Evolutionary conservation across 1,140 invertebrate species (phyloP), one percentile per base, ranked within the genome.

Genomic region (Leptestheria dahalacensis): DNA sequence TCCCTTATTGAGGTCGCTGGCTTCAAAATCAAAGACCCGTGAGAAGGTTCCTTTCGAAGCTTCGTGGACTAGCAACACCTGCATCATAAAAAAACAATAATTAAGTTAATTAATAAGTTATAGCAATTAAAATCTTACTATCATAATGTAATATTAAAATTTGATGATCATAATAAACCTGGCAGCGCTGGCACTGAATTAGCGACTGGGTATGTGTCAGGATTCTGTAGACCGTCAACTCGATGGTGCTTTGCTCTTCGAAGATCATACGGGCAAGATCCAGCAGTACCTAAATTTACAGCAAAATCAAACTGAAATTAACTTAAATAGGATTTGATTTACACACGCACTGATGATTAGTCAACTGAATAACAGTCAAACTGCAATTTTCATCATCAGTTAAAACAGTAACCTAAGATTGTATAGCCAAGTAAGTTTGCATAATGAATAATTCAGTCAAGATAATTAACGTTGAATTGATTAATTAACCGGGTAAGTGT

Each of bases 251-350:
- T 74, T 96, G 92, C 71, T 97, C 91, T 70, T 95, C 91, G 71
- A 97, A 97, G 65, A 97, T 91, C 84, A 95, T 92, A 65, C 91
- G 78, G 2, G 91, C 92, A 66, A 97, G 74, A 71, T 97, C 91
- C 58, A 97, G 73, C 12, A 97, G 75, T 52, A 97, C 91, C 82
- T 85, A 65, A 18, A 66, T 61, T 52, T 52, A 48, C 18, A 55
- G 66, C 12, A 47, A 18, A 61, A 26, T 46, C 12, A 26, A 11
- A 59, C 51, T 54, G 51, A 62, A 59, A 59, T 12, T 28, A 62
- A 48, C 12, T 6, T 3, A 48, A 18, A 23, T 12, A 49, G 2
- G 23, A 23, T 58, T 53, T 1, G 48, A 28, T n/a, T 33, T 50
- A 25, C 41, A 50, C 18, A 21, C 26, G 47, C 2, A 51, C n/a